These are phyloP conservation scores for Lottia scabra DNA, from an alignment of 2,888 invertebrate genomes.

Conservation along the genomic window DNA sequence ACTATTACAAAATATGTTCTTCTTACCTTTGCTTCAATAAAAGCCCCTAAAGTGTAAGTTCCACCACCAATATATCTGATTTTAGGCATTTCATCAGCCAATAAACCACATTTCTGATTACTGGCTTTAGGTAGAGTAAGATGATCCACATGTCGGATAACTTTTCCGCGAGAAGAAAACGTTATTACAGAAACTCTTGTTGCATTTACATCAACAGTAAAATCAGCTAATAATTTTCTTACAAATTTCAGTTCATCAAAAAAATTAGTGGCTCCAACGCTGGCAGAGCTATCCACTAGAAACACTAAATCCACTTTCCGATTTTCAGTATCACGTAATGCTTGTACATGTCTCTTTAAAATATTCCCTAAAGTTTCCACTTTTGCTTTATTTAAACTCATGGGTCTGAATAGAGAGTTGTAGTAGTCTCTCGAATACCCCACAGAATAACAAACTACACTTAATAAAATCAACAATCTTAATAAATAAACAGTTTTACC, in stretches of 20 bases:
- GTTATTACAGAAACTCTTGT: slow-evolving; percentile 78
- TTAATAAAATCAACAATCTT: not conserved
- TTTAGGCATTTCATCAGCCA: slow-evolving; percentile 75
- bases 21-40: slow-evolving; percentile 75
- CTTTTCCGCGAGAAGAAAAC: slow-evolving; percentile 75
- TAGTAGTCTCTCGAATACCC: slow-evolving; percentile 23
- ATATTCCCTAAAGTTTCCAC: slow-evolving; percentile 73
- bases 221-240: slow-evolving; percentile 75
- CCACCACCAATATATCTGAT: slow-evolving; percentile 78
- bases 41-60: slow-evolving; percentile 79
- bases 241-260: slow-evolving; percentile 78
- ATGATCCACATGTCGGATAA: slow-evolving; percentile 75
- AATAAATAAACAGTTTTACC: not conserved
- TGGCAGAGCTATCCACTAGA: slow-evolving; percentile 79
- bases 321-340: slow-evolving; percentile 69
- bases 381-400: slow-evolving; percentile 65
- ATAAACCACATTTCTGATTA: slow-evolving; percentile 77
- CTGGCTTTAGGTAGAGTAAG: slow-evolving; percentile 72
- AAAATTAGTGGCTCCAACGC: slow-evolving; percentile 78
- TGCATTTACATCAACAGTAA: slow-evolving; percentile 76
- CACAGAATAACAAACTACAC: not conserved
- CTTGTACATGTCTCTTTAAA: slow-evolving; percentile 73
- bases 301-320: slow-evolving; percentile 75
- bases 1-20: not conserved
- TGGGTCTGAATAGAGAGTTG: slow-evolving; percentile 30